phyloP scores from a whole-genome alignment of 2,888 invertebrate genomes.

The Conchocele bisecta region DNA sequence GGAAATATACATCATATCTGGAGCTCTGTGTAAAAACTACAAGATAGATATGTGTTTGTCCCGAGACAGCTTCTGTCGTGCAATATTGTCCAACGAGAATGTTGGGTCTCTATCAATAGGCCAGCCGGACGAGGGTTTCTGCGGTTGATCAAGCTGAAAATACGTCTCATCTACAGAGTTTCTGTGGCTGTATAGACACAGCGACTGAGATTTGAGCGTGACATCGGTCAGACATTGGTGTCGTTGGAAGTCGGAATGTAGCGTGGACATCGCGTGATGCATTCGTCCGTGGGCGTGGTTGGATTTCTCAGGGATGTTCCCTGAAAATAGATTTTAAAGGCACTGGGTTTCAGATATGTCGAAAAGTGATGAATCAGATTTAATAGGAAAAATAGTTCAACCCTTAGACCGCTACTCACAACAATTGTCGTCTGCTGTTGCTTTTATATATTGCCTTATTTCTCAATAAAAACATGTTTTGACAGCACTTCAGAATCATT shows the following conservation, averaged over 20 bases:
- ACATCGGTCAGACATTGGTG: conserved; percentile 58
- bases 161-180: conserved; percentile 64
- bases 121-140: conserved; percentile 52
- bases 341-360: no score
- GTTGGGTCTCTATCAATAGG: conserved; percentile 59
- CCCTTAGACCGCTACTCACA: no score
- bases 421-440: no score
- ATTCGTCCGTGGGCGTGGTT: conserved; percentile 11
- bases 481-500: no score
- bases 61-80: conserved; percentile 52
- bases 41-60: conserved; percentile 52
- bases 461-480: no score
- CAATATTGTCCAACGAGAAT: conserved; percentile 58
- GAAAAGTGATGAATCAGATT: no score
- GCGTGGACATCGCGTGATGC: conserved; percentile 40
- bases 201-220: conserved; percentile 54
- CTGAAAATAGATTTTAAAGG: no score
- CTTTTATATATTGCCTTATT: no score
- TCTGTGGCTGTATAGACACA: conserved; percentile 66
- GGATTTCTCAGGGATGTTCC: conserved; percentile 1
- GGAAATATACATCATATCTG: no score
- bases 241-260: conserved; percentile 66
- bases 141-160: conserved; percentile 57
- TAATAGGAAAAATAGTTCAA: conserved; percentile 11
- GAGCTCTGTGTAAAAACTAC: no score